Conservation (phyloP, 2,888 invertebrate genomes). For the Trichacis sp. region DNA sequence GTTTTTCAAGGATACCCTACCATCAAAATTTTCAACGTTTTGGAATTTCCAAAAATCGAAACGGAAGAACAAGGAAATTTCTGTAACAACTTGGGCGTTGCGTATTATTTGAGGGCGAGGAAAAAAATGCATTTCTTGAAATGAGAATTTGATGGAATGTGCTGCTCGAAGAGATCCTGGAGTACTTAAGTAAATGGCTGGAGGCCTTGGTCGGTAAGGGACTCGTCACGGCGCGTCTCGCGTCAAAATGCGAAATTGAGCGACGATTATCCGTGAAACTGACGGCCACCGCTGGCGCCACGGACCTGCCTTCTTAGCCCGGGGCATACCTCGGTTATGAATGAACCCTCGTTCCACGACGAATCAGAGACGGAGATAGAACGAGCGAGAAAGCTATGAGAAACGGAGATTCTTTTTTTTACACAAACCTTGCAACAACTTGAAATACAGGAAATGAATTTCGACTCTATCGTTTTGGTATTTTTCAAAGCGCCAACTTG, state of each 20-base stretch:
- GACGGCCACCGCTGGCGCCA: constrained; percentile 60
- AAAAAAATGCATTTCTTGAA: not conserved
- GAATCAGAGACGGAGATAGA: not conserved
- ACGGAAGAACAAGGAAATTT: too few relatives aligned
- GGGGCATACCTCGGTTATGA: constrained; percentile 55
- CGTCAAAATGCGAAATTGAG: constrained; percentile 65
- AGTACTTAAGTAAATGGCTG: constrained; percentile 4
- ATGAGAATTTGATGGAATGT: constrained; percentile 1
- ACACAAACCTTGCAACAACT: too few relatives aligned
- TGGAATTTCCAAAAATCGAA: too few relatives aligned
- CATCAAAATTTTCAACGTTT: too few relatives aligned
- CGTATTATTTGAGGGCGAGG: too few relatives aligned
- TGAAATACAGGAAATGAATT: too few relatives aligned
- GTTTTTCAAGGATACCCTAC: too few relatives aligned
- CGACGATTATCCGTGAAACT: constrained; percentile 66
- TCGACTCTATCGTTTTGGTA: too few relatives aligned
- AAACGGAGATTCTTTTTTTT: too few relatives aligned
- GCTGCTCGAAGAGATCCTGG: constrained; percentile 5
- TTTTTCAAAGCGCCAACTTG: too few relatives aligned
- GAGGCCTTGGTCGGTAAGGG: constrained; percentile 8
- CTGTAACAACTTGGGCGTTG: too few relatives aligned
- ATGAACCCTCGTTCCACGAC: constrained; percentile 49
- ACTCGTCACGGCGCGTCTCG: constrained; percentile 48
- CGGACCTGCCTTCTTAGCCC: constrained; percentile 48
- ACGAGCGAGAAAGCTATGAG: too few relatives aligned